A percentile compares a stretch with the other conserved stretches of the same genome.
Conservation (phyloP, 30 jellyfish, hydroid and myxozoan genomes). For the Aurelia aurita complex sp. Pacific region DNA sequence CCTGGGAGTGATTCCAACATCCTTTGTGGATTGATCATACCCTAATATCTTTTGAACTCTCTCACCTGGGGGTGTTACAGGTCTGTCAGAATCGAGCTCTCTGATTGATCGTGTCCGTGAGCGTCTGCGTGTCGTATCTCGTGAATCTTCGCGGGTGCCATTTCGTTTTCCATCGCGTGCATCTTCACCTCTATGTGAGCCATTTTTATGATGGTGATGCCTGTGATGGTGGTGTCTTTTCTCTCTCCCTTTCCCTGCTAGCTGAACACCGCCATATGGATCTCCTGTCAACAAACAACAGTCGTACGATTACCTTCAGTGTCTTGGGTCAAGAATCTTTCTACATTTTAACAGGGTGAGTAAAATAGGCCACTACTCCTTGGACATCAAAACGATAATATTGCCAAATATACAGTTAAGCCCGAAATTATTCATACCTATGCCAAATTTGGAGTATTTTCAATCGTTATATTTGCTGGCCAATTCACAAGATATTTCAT, state of each 20-base stretch:
- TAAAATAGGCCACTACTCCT: too few species aligned
- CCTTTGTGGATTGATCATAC: slow-evolving; percentile 29
- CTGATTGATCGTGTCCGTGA: slow-evolving; percentile 59
- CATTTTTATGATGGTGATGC: slow-evolving; percentile 44
- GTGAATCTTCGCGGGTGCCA: background rate
- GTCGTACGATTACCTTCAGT: too few species aligned
- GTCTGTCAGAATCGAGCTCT: slow-evolving; percentile 54
- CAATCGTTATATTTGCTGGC: too few species aligned
- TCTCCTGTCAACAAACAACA: slow-evolving; percentile 9
- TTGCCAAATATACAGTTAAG: too few species aligned
- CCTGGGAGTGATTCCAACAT: slow-evolving; percentile 39
- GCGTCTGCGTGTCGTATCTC: slow-evolving; percentile 38
- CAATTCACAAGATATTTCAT: too few species aligned
- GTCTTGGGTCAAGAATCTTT: too few species aligned
- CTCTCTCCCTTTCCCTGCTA: slow-evolving; percentile 68
- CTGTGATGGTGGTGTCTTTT: slow-evolving; percentile 34
- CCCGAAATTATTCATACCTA: too few species aligned
- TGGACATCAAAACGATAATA: too few species aligned
- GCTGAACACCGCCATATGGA: slow-evolving; percentile 48
- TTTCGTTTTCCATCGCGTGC: background rate
- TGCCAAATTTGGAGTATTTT: too few species aligned
- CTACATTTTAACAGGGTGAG: too few species aligned
- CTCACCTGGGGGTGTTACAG: slow-evolving; percentile 73
- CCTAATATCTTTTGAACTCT: slow-evolving; percentile 56
- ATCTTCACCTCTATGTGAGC: slow-evolving; percentile 3